These are phyloP conservation scores for Pampusana beccarii DNA, from an alignment of 2,113 vertebrate species.

Conservation along the genomic window DNA sequence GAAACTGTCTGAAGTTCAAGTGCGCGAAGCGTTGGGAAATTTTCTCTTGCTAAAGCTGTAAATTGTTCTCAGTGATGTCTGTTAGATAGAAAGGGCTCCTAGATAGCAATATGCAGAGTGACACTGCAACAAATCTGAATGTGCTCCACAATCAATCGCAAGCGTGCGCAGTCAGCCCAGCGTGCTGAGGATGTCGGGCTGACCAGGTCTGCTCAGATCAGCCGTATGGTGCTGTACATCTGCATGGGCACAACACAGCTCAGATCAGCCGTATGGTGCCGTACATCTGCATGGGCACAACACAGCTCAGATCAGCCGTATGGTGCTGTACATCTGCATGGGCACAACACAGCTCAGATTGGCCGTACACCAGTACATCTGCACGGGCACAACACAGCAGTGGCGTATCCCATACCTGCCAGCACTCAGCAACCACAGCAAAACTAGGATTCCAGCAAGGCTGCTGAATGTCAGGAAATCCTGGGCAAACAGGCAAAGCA, in stretches of 20 bases:
- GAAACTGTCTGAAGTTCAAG: slow-evolving; percentile 39
- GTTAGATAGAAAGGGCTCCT: not conserved
- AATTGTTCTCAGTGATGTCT: not conserved
- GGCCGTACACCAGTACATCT: too few relatives aligned
- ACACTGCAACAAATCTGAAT: not conserved
- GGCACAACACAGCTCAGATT: too few relatives aligned
- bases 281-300: too few relatives aligned
- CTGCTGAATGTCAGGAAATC: slow-evolving; percentile 49
- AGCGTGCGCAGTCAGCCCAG: not conserved
- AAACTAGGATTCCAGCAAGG: not conserved
- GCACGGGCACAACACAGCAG: not conserved
- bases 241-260: too few relatives aligned
- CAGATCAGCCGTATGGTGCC: too few relatives aligned
- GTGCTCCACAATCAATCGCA: not conserved
- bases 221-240: too few relatives aligned
- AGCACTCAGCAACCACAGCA: not conserved
- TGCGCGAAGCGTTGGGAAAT: not conserved
- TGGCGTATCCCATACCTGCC: not conserved
- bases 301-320: too few relatives aligned
- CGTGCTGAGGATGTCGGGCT: not conserved
- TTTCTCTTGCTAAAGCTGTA: not conserved
- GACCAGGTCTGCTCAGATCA: not conserved
- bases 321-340: too few relatives aligned
- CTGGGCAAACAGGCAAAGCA: slow-evolving; percentile 39
- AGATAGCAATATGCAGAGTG: not conserved